These are phyloP conservation scores for Diglossa cyanea DNA, from an alignment of 2,797 vertebrate species.

Conservation along the genomic window DNA sequence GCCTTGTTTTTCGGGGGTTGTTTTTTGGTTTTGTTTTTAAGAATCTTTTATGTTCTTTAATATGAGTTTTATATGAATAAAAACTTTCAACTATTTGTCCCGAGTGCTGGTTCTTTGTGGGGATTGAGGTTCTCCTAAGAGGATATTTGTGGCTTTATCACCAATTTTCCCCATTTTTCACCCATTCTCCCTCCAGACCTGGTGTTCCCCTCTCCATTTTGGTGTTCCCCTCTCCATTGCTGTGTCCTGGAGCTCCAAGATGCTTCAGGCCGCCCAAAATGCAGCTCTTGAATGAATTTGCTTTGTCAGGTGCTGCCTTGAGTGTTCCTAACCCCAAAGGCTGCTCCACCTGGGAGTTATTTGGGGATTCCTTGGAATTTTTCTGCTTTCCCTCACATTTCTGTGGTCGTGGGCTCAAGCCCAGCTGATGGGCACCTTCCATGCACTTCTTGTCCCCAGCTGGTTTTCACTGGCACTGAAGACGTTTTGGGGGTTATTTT, in stretches of 20 bases:
- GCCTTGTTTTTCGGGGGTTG: slow-evolving; percentile 15
- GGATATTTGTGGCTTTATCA: not conserved
- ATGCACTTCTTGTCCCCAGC: no score
- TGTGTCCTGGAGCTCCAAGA: not conserved
- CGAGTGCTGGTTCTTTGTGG: not conserved
- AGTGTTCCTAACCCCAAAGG: not conserved
- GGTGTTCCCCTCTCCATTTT: fast-evolving
- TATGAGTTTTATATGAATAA: slow-evolving; percentile 85
- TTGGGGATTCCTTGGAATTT: not conserved
- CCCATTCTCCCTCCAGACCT: not conserved
- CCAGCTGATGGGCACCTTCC: not conserved
- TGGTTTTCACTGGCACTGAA: not conserved
- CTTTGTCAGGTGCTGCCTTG: not conserved
- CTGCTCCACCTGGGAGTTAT: not conserved
- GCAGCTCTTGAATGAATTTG: not conserved
- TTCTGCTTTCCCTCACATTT: not conserved
- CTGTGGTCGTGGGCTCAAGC: fast-evolving
- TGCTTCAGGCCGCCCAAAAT: not conserved
- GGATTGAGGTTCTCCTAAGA: no score
- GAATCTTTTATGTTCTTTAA: slow-evolving; percentile 79
- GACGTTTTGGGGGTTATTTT: not conserved
- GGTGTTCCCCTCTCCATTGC: not conserved
- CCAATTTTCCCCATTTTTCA: not conserved
- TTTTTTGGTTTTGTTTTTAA: slow-evolving; percentile 62
- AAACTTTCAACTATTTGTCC: slow-evolving; percentile 70